These are phyloP conservation scores for Ciconia stormi DNA, from an alignment of 2,113 vertebrate genomes.

Conservation along the genomic window DNA sequence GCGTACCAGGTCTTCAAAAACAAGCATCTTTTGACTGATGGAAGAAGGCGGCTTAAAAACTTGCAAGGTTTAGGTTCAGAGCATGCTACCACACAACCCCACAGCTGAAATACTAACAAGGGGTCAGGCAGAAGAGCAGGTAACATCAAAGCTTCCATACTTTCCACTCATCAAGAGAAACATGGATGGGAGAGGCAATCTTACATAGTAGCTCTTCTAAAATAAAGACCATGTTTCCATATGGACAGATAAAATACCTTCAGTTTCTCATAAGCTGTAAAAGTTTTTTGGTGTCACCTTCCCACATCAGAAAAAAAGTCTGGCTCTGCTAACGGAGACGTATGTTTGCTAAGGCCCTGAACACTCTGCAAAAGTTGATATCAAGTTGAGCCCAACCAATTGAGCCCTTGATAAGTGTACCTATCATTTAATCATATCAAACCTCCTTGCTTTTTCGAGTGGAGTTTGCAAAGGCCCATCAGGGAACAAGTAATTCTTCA, in stretches of 20 bases:
- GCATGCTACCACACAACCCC: not conserved
- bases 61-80: not conserved
- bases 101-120: not conserved
- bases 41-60: not conserved
- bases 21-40: not conserved
- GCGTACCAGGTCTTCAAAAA: not conserved
- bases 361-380: not conserved
- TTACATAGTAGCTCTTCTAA: not conserved
- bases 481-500: conserved; percentile 63
- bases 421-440: not conserved
- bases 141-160: not conserved
- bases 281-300: not conserved
- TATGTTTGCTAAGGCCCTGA: not conserved
- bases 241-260: not conserved
- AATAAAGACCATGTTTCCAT: not conserved
- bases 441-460: not conserved
- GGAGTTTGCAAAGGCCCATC: conserved; percentile 35
- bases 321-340: not conserved
- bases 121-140: not conserved
- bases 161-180: not conserved
- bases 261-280: not conserved
- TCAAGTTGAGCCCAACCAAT: too few relatives aligned
- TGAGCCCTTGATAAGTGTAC: not conserved
- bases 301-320: not conserved
- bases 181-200: not conserved